A percentile compares a stretch with the other conserved stretches of the same genome.
Evolutionary conservation across 2,113 vertebrate species (phyloP).

Genomic region (Rhipidura dahli): DNA sequence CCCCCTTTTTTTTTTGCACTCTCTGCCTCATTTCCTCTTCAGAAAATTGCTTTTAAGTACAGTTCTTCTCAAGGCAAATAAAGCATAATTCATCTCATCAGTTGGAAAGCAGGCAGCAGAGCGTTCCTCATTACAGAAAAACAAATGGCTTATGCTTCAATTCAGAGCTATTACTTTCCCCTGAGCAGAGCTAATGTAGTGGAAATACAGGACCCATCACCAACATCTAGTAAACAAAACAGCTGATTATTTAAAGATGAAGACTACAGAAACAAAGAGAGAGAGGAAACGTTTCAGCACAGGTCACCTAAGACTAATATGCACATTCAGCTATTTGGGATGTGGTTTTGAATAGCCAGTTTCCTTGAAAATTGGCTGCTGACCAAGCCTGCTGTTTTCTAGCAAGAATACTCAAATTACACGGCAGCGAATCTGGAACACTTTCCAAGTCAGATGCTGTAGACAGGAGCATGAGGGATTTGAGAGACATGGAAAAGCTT

Average conservation of each 20-base stretch:
- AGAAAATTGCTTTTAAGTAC: constrained; percentile 14
- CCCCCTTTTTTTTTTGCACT: not conserved
- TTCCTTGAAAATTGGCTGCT: not conserved
- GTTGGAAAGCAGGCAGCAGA: not conserved
- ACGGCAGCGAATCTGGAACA: not conserved
- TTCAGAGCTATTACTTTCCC: not conserved
- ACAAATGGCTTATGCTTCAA: not conserved
- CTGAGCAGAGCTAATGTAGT: not conserved
- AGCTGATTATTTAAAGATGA: constrained; percentile 14
- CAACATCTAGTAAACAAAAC: not conserved
- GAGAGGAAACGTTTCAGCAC: not conserved
- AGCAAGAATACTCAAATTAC: not conserved
- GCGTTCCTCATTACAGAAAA: not conserved
- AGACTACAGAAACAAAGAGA: not conserved
- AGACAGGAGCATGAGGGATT: not conserved
- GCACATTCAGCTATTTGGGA: not conserved
- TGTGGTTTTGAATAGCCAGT: not conserved
- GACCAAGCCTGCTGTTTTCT: not conserved
- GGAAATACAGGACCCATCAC: not conserved
- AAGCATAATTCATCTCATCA: constrained; percentile 47
- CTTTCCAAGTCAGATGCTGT: accelerated
- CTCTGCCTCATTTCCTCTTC: constrained; percentile 16
- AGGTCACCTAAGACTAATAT: not conserved
- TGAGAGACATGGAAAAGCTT: not conserved
- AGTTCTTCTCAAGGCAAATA: constrained; percentile 38